Base-by-base conservation (phyloP, 1,140 invertebrate genomes). In the Bombus impatiens region DNA sequence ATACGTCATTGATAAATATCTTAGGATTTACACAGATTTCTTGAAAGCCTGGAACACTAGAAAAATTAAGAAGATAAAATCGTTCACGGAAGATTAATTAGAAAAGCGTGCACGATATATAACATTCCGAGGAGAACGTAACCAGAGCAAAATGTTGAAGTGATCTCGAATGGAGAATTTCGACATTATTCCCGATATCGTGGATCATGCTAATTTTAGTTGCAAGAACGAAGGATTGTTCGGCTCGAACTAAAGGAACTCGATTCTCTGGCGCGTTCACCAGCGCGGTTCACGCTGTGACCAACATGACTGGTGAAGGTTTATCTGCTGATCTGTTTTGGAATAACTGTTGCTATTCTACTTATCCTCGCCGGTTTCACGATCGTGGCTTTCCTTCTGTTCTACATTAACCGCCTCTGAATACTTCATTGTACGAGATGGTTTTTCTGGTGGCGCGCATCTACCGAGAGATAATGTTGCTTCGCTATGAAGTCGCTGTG, bases 311-410 rank as follows among this genome's bases (percentile, higher is more conserved):
- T 44, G 83, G 77, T 44, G 67, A 79, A 71, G 47, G 83, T 80
- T 72, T 84, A 80, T 80, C 83, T 62, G 67, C 9, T 53, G 40
- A 84, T 79, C 83, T 79, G 68, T 84, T 84, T 84, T 70, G 53
- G 67, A 47, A 53, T 57, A 44, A 84, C 76, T 32, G 82, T 57
- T 78, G 77, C 83, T 79, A 84, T 84, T 84, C 83, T 59, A 84
- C 77, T 84, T 84, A 84, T 84, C 67, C 83, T 62, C 68, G 68
- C 40, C 77, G 53, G 53, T 71, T 79, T 79, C 76, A 42, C 76
- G 59, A 76, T 71, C 67, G 65, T 40, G 53, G 77, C 83, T 79
- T 84, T 79, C 77, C 67, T 84, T 84, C 83, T 84, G 77, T 79
- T 84, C 83, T 32, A 80, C 83, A 84, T 84, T 84, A 79, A 40